Evolutionary conservation across 2,113 vertebrate genomes (phyloP), one percentile per base, ranked within the genome.

Genomic region (Myotis brandtii): DNA sequence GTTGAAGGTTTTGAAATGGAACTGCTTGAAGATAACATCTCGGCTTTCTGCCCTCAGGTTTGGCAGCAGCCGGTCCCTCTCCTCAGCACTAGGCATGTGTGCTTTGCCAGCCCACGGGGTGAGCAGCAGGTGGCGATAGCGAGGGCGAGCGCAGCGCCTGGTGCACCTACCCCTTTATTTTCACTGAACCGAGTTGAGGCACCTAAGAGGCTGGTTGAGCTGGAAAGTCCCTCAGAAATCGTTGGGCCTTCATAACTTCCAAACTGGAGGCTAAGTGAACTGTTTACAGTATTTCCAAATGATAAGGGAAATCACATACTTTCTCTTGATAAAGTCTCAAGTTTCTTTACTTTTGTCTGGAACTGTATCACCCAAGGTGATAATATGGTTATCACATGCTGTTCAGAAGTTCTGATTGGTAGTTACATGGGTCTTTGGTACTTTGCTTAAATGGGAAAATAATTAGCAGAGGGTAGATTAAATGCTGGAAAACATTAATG

Each of bases 11-110:
- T 99, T 99, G 97, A 99, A 99, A 93, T 99, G 97, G 92, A 99
- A 99, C 97, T 99, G 99, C 94, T 99, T 99, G 98, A 99, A 99
- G 98, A 99, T 99, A 97, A 99, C 99, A 0, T 99, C 99, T 56
- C 99, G 98, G 40, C 99, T 99, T 94, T 99, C 99, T 21, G 98
- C 99, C 93, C 98, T 98, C 62, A 99, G 98, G 96, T 99, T 98
- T 6, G 99, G 99, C 75, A 99, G 98, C 87, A 99, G 98, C 97
- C 99, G 99, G 80, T 99, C 98, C 93, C 99, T 98, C 97, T 99
- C 99, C 96, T 99, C 99, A 0, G 99, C 98, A 0, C 98, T 99
- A 95, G 99, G 98, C 96, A 98, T 98, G 98, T 99, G 99, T 32
- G 99, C 99, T 97, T 99, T 99, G 95, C 99, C 99, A 67, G 99